These are phyloP conservation scores for Gnathonemus longibarbis DNA, from an alignment of 2,113 vertebrate genomes.

Conservation along the genomic window DNA sequence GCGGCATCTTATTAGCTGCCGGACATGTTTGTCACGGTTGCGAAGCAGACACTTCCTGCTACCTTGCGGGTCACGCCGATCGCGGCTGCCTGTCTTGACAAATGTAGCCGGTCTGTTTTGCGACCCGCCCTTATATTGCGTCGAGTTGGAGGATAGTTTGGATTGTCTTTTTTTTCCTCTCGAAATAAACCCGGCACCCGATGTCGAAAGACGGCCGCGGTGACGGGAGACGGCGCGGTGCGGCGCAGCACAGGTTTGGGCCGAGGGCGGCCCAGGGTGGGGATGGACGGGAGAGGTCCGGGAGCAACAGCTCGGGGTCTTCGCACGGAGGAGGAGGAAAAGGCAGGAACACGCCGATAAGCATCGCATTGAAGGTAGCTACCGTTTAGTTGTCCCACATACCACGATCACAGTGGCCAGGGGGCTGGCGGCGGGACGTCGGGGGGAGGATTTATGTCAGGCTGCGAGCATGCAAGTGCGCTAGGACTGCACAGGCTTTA, in stretches of 20 bases:
- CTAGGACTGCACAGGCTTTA: not conserved
- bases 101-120: slow-evolving; percentile 16
- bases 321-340: slow-evolving; percentile 70
- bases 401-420: not conserved
- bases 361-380: slow-evolving; percentile 53
- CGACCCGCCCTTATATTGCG: slow-evolving; percentile 30
- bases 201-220: slow-evolving; percentile 69
- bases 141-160: not conserved
- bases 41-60: slow-evolving; percentile 42
- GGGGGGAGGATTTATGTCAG: not conserved
- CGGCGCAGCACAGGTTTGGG: slow-evolving; percentile 59
- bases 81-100: slow-evolving; percentile 28
- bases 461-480: not conserved
- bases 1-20: not conserved
- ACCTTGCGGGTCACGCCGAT: slow-evolving; percentile 37
- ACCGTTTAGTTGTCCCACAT: not conserved
- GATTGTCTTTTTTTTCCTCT: not conserved
- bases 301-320: slow-evolving; percentile 69
- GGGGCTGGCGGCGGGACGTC: not conserved
- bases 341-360: slow-evolving; percentile 52
- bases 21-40: not conserved
- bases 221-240: slow-evolving; percentile 62
- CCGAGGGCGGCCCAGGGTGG: slow-evolving; percentile 53
- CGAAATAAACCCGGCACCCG: not conserved
- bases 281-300: slow-evolving; percentile 66